A percentile compares a stretch with the other conserved stretches of the same genome.
phyloP scores from a whole-genome alignment of 2,888 invertebrate species.

The Lapara coniferarum region DNA sequence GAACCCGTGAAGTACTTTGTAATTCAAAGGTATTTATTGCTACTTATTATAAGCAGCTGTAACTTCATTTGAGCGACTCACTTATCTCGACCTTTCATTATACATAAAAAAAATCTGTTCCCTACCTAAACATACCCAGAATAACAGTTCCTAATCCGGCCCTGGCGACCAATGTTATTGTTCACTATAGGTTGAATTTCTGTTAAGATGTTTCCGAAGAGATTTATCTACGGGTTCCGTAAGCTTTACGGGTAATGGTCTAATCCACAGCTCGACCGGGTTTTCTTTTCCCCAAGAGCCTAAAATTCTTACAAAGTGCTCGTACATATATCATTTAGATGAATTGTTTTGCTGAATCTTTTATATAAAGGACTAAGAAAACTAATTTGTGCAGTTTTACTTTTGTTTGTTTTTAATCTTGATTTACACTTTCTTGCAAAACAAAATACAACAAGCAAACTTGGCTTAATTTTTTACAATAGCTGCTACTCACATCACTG shows the following conservation, averaged over 20 bases:
- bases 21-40: too few relatives aligned
- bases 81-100: too few relatives aligned
- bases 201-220: slow-evolving; percentile 25
- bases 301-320: slow-evolving; percentile 19
- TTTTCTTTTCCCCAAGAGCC: slow-evolving; percentile 4
- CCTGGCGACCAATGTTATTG: slow-evolving; percentile 4
- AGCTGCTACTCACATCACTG: too few relatives aligned
- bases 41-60: too few relatives aligned
- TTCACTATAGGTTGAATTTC: slow-evolving; percentile 27
- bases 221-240: slow-evolving; percentile 26
- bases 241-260: slow-evolving; percentile 21
- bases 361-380: neutral
- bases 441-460: too few relatives aligned
- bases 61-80: too few relatives aligned
- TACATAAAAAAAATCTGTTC: neutral
- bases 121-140: neutral
- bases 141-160: neutral
- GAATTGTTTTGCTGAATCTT: neutral
- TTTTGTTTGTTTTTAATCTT: too few relatives aligned
- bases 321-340: slow-evolving; percentile 11
- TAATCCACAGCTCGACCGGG: slow-evolving; percentile 1
- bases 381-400: neutral
- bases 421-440: too few relatives aligned
- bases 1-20: too few relatives aligned
- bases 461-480: too few relatives aligned